Conservation (phyloP, 1,140 invertebrate species). For the Trichonephila clavipes region DNA sequence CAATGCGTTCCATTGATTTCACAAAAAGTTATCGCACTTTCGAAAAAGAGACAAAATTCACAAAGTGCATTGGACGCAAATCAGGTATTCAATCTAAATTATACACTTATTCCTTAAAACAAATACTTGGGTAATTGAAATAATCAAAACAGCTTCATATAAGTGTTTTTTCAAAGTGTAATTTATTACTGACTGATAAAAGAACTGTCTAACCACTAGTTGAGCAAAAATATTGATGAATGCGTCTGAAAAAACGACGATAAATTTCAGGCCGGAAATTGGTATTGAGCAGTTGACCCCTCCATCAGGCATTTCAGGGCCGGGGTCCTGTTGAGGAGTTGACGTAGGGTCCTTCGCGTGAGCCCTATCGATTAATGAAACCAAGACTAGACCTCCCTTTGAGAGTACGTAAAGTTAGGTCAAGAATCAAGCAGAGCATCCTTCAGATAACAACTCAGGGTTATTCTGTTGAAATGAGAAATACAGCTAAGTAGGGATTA, state of each 20-base stretch:
- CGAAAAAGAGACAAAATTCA: too few species aligned
- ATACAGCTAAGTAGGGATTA: slow-evolving; percentile 49
- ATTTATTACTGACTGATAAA: neutral
- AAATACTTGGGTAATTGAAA: neutral
- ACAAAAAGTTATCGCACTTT: too few species aligned
- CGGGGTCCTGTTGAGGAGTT: slow-evolving; percentile 30
- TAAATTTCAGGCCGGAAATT: slow-evolving; percentile 5
- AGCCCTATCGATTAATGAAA: slow-evolving; percentile 55
- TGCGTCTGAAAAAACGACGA: neutral
- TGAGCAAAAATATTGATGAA: neutral
- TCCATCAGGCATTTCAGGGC: neutral
- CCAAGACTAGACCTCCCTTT: slow-evolving; percentile 56
- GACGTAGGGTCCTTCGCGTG: slow-evolving; percentile 38
- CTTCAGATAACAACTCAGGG: slow-evolving; percentile 39
- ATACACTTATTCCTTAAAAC: neutral
- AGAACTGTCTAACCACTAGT: neutral
- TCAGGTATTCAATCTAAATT: neutral
- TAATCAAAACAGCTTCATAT: neutral
- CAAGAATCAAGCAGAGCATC: slow-evolving; percentile 34
- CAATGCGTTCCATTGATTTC: too few species aligned
- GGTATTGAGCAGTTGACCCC: slow-evolving; percentile 28
- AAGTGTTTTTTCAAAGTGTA: neutral
- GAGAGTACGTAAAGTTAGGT: slow-evolving; percentile 56
- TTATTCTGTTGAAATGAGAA: slow-evolving; percentile 33
- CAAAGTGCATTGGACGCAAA: neutral